These are phyloP conservation scores for Prunella strophiata DNA, from an alignment of 2,797 vertebrate species.

Conservation along the genomic window DNA sequence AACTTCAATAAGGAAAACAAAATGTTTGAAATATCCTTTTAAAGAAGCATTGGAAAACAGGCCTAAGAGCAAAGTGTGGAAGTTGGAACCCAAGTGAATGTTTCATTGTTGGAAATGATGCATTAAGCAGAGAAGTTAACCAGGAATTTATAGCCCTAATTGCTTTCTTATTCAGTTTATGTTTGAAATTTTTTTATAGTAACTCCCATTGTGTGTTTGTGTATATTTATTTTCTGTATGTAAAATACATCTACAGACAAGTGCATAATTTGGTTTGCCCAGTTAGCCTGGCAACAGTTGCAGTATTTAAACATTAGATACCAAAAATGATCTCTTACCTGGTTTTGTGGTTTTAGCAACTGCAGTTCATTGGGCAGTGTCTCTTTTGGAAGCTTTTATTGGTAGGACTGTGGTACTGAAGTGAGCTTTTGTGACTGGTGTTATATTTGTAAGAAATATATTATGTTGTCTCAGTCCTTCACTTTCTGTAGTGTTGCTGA, in stretches of 20 bases:
- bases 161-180: not conserved
- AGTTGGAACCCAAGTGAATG: not conserved
- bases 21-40: not conserved
- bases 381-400: not conserved
- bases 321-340: not conserved
- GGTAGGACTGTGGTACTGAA: not conserved
- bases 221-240: not conserved
- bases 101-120: not conserved
- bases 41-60: not conserved
- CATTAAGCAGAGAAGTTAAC: not conserved
- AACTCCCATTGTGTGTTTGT: not conserved
- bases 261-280: not conserved
- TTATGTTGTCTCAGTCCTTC: not conserved
- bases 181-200: not conserved
- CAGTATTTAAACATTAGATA: not conserved
- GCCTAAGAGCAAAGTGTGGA: not conserved
- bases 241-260: fast-evolving
- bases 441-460: not conserved
- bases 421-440: not conserved
- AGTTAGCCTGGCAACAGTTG: not conserved
- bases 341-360: not conserved
- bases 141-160: not conserved
- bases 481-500: not conserved
- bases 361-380: not conserved
- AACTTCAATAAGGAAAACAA: not conserved